Evolutionary conservation across 1,140 invertebrate genomes (phyloP).

Genomic region (Atopsyche davidsoni): DNA sequence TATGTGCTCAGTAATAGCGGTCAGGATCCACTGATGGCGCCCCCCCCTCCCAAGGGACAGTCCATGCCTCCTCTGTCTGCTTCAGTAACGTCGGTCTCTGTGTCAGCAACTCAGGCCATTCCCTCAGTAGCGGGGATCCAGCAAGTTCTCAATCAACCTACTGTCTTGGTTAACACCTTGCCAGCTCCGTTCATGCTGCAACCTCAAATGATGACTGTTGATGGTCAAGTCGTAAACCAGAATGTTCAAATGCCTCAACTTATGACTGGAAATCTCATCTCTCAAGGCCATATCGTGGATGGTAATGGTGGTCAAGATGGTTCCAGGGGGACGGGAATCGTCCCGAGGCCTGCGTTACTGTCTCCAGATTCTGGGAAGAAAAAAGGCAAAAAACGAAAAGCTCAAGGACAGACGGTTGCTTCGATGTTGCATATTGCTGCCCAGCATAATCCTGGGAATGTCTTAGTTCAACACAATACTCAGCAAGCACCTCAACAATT

Average conservation of each 20-base stretch:
- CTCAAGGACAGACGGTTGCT: constrained; percentile 61
- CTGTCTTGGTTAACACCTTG: constrained; percentile 75
- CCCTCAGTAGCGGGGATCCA: constrained; percentile 38
- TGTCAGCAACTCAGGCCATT: constrained; percentile 61
- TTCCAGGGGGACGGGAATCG: constrained; percentile 43
- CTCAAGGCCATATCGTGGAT: constrained; percentile 49
- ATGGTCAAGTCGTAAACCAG: constrained; percentile 62
- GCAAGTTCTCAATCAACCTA: constrained; percentile 56
- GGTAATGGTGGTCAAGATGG: constrained; percentile 41
- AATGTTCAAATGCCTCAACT: constrained; percentile 62
- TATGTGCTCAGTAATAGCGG: constrained; percentile 61
- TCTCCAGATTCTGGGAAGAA: constrained; percentile 66
- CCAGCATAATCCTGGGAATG: constrained; percentile 47
- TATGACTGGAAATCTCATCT: constrained; percentile 59
- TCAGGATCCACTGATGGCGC: constrained; percentile 56
- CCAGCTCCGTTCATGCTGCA: constrained; percentile 74
- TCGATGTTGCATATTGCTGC: constrained; percentile 69
- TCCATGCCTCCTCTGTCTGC: constrained; percentile 57
- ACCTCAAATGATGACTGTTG: constrained; percentile 63
- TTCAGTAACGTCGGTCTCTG: constrained; percentile 64
- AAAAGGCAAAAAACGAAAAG: constrained; percentile 68
- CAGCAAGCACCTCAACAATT: constrained; percentile 50
- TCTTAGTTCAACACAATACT: constrained; percentile 49
- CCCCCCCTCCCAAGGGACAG: constrained; percentile 57
- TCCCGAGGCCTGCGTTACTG: constrained; percentile 54